Base-by-base conservation (phyloP, 1,140 invertebrate genomes). In the Nautilus pompilius region DNA sequence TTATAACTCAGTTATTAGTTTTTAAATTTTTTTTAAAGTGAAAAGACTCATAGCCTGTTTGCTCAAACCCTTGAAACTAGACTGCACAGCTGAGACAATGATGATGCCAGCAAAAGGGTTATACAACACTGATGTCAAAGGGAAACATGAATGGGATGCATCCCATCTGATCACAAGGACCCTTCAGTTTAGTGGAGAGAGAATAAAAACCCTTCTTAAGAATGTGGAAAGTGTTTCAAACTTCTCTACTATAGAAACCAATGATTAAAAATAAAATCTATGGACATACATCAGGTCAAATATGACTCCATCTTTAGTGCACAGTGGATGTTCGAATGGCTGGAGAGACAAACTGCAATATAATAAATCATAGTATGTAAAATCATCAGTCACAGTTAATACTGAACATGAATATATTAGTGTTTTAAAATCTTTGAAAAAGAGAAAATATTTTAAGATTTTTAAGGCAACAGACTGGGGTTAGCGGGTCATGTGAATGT, bases 271-370 rank as follows among this genome's bases (percentile, higher is more conserved):
- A 28, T 97, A 93, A 81, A 93, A 97, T 24, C 96, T 87, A 80
- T 95, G 92, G 36, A 95, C 96, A 75, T 94, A 87, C 73, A 79
- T 68, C 60, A 83, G 55, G 68, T 85, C 84, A 77, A 82, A 85
- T 20, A 84, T 76, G 30, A 80, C 69, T 10, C 84, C 84, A 57
- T 83, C 77, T 53, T 72, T 71, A 20, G 82, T 84, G 80, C 93
- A 95, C 70, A 95, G 94, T 0, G 98, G 95, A 79, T 93, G 89
- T 69, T 94, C 90, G 81, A 93, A 98, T 0, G 94, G 95, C 75
- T 94, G 89, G 53, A 99, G 86, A 36, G 91, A 94, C 32, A 99
- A 83, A 71, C 92, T 82, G 71, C 62, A 85, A 72, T 66, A 49
- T 62, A 62, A 61, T 49, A 29, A 53, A 48, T 46, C 26, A 56